A percentile compares a stretch with the other conserved stretches of the same genome.
Conservation (phyloP, 2,888 invertebrate species). For the Diarsia dahlii region DNA sequence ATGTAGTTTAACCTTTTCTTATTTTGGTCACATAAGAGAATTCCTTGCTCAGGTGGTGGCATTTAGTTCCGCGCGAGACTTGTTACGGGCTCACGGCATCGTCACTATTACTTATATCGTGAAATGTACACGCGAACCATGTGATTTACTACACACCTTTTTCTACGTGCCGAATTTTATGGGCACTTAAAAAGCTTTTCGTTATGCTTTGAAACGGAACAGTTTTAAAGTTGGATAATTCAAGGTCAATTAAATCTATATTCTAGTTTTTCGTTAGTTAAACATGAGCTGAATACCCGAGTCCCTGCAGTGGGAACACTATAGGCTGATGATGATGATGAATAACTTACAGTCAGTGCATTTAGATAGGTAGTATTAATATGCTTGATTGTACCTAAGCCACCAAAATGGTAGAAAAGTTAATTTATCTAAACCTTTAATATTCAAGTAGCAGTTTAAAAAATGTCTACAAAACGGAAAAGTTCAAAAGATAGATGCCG, state of each 20-base stretch:
- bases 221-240: background rate
- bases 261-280: background rate
- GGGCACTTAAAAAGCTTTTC: background rate
- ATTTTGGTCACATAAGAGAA: background rate
- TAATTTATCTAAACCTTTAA: background rate
- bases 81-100: slow-evolving; percentile 1
- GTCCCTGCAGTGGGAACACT: no score
- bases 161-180: slow-evolving; percentile 19
- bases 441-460: background rate
- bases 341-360: no score
- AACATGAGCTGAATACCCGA: background rate
- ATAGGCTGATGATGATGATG: no score
- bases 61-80: slow-evolving; percentile 34
- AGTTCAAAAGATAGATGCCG: background rate
- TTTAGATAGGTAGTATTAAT: no score
- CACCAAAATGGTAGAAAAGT: no score
- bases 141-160: slow-evolving; percentile 45
- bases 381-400: no score
- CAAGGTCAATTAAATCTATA: background rate
- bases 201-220: background rate
- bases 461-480: background rate
- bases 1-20: background rate
- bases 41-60: slow-evolving; percentile 9
- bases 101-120: slow-evolving; percentile 16
- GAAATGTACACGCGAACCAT: slow-evolving; percentile 32